Evolutionary conservation across 2,797 vertebrate species (phyloP).

Genomic region (Melanogrammus aeglefinus): DNA sequence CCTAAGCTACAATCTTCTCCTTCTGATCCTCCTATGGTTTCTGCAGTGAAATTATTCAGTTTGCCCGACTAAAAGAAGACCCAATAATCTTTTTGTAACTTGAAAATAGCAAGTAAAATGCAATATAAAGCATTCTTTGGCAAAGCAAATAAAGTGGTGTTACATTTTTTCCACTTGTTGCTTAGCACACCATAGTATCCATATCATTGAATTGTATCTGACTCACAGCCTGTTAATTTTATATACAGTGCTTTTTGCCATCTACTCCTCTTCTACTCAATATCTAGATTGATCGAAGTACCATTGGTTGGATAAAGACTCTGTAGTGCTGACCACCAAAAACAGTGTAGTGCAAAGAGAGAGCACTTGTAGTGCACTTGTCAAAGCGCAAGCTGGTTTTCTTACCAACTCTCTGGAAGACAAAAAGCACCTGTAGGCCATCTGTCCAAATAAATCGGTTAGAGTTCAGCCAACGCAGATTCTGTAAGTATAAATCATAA

Average conservation of each 20-base stretch:
- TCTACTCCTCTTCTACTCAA: background rate
- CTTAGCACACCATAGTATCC: background rate
- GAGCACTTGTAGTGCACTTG: background rate
- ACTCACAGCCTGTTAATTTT: background rate
- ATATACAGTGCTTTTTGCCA: background rate
- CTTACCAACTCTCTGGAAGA: constrained; percentile 88
- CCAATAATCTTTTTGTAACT: background rate
- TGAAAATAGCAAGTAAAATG: background rate
- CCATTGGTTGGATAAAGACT: background rate
- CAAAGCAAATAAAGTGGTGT: background rate
- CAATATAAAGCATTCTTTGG: background rate
- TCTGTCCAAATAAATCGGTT: constrained; percentile 84
- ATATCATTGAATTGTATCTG: background rate
- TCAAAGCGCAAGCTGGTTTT: constrained; percentile 1
- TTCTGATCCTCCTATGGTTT: background rate
- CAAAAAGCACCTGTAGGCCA: constrained; percentile 84
- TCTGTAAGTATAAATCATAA: constrained; percentile 65
- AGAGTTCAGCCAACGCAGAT: constrained; percentile 82
- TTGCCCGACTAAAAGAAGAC: background rate
- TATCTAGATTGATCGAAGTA: background rate
- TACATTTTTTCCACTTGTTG: background rate
- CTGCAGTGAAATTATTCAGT: background rate
- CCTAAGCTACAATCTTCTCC: background rate
- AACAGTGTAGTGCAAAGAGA: background rate
- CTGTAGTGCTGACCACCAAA: background rate